Conservation (phyloP, 2,113 vertebrate species). For the Antennarius striatus region DNA sequence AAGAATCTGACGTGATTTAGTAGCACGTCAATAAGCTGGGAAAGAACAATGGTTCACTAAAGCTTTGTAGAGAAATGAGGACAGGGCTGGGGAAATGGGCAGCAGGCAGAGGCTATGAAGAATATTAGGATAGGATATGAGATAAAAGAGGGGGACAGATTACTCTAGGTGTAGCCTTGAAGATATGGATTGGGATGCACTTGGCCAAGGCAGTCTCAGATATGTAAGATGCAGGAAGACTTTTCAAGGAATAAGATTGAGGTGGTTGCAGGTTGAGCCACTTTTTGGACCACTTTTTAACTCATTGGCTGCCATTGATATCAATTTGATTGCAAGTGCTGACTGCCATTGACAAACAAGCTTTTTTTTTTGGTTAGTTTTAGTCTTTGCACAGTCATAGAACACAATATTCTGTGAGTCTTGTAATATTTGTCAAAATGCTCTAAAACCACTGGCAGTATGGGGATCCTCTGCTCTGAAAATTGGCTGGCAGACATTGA, state of each 20-base stretch:
- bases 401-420: no score
- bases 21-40: slow-evolving; percentile 59
- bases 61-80: slow-evolving; percentile 69
- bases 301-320: no score
- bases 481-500: no score
- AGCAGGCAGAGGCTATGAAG: slow-evolving; percentile 54
- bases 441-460: no score
- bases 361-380: no score
- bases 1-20: slow-evolving; percentile 67
- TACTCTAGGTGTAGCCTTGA: slow-evolving; percentile 44
- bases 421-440: no score
- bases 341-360: no score
- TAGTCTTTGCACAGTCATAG: no score
- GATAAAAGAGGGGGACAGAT: slow-evolving; percentile 54
- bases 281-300: no score
- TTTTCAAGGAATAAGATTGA: slow-evolving; percentile 26
- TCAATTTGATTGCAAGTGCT: no score
- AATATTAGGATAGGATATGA: slow-evolving; percentile 53
- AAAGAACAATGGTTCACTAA: slow-evolving; percentile 70
- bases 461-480: no score
- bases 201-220: slow-evolving; percentile 40
- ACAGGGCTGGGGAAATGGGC: slow-evolving; percentile 55
- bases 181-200: slow-evolving; percentile 57
- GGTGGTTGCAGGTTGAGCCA: slow-evolving; percentile 14
- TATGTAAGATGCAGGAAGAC: slow-evolving; percentile 44